Evolutionary conservation across 2,113 vertebrate genomes (phyloP), one percentile per base, ranked within the genome.

Genomic region (Pagrus major): DNA sequence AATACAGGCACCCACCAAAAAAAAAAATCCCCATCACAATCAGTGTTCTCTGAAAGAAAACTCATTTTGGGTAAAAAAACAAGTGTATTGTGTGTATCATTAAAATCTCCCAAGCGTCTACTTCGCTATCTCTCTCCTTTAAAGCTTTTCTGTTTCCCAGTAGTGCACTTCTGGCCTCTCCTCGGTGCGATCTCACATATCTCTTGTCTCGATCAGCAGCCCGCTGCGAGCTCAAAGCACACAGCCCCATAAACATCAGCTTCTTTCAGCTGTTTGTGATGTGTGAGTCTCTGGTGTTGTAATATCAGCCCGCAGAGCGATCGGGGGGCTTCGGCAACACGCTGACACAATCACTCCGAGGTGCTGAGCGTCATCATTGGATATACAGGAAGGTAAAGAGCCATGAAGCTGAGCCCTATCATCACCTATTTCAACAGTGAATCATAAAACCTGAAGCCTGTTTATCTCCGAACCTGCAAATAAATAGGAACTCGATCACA

Each of bases 171-270:
- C 41, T 25, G 15, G 20, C 35, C 42, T 71, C 66, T 29, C 4
- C 46, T 54, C 70, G 78, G 44, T 44, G 37, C 18, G 1, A 42
- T 41, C 76, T 59, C 68, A 66, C 6, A 76, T 81, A 81, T 81
- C 80, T 76, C 44, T 44, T 41, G 29, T 71, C 84, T 81, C 35
- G 1, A 59, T 77, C 63, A 73, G 68, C 20, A 29, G 33, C 68
- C 37, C 2, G 4, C 31, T 33, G 51, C 0, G 4, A 84, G 66
- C 81, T 67, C 44, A 73, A 64, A 60, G 20, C 52, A 29, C n/a
- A 59, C 51, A 51, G 29, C 37, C 15, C 55, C 54, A 37, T 29
- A 70, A 60, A 70, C 27, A 20, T 56, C 23, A 27, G 41, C 33
- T 81, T 67, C 31, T 54, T 69, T 63, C 59, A 29, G 7, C 65